phyloP scores from a whole-genome alignment of 2,797 vertebrate species.

The Anguilla pacifica region DNA sequence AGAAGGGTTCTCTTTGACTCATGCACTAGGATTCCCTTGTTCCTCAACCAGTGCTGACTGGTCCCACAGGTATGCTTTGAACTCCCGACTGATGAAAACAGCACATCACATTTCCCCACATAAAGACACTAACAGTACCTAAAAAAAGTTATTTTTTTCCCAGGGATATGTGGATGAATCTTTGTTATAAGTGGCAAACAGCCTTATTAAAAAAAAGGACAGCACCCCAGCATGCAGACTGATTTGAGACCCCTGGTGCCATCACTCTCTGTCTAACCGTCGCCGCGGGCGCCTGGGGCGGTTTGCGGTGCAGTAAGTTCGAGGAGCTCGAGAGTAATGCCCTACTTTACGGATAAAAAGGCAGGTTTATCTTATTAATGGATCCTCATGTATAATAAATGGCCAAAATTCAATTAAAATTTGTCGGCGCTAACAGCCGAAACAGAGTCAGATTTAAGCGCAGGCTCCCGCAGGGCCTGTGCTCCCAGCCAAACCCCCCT shows the following conservation, averaged over 20 bases:
- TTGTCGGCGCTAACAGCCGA: background rate
- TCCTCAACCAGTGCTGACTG: background rate
- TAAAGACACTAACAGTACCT: background rate
- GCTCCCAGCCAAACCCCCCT: background rate
- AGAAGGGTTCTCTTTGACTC: conserved; percentile 18
- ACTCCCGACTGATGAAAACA: background rate
- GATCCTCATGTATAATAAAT: conserved; percentile 14
- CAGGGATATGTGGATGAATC: background rate
- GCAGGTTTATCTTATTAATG: conserved; percentile 37
- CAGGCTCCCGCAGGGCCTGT: background rate
- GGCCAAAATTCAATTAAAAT: conserved; percentile 6
- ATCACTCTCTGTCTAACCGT: conserved; percentile 5
- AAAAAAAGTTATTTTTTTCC: background rate
- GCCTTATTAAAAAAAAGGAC: background rate
- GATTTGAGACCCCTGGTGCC: conserved; percentile 10
- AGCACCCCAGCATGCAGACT: background rate
- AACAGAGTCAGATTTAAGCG: background rate
- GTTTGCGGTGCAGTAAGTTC: conserved; percentile 18
- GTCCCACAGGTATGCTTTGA: conserved; percentile 26
- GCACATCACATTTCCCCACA: background rate
- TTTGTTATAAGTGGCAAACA: background rate
- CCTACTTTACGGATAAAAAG: conserved; percentile 46
- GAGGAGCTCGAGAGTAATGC: conserved; percentile 29
- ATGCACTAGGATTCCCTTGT: background rate
- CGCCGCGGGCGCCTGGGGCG: conserved; percentile 19